These are phyloP conservation scores for Drosophila lacicola DNA, from an alignment of 2,888 invertebrate species.

Conservation along the genomic window DNA sequence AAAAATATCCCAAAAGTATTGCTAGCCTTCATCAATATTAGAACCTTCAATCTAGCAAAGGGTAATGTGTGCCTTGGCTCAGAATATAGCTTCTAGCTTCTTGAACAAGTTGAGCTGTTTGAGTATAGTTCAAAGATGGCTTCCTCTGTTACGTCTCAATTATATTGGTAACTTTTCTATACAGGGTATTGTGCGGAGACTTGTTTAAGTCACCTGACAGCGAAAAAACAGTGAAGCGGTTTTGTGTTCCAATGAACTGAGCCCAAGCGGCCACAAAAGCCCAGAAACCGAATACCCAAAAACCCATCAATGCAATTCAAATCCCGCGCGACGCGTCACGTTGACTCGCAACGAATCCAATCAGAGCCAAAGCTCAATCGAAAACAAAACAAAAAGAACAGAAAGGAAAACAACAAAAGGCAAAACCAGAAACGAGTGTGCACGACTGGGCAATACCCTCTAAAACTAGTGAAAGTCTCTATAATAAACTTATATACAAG, in stretches of 20 bases:
- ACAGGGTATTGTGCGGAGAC: too few relatives aligned
- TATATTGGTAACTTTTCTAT: too few relatives aligned
- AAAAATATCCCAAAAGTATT: too few relatives aligned
- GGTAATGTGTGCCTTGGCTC: too few relatives aligned
- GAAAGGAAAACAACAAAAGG: not conserved
- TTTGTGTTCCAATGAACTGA: conserved; percentile 29
- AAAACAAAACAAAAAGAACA: conserved; percentile 16
- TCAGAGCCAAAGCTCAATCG: conserved; percentile 34
- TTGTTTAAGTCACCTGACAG: conserved; percentile 20
- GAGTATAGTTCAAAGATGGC: too few relatives aligned
- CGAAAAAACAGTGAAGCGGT: conserved; percentile 41
- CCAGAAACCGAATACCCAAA: conserved; percentile 30
- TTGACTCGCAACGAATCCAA: conserved; percentile 48
- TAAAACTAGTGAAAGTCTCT: not conserved
- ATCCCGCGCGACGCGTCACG: conserved; percentile 33
- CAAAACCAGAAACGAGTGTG: not conserved
- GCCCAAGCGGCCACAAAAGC: conserved; percentile 11
- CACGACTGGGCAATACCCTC: conserved; percentile 4
- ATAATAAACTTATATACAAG: too few relatives aligned
- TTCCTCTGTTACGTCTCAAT: too few relatives aligned
- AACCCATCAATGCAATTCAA: conserved; percentile 51
- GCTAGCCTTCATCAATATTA: too few relatives aligned
- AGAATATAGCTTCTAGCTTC: too few relatives aligned
- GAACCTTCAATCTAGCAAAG: too few relatives aligned
- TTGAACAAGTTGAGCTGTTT: too few relatives aligned